Evolutionary conservation across 1,140 invertebrate species (phyloP).

Genomic region (Onthophagus taurus): DNA sequence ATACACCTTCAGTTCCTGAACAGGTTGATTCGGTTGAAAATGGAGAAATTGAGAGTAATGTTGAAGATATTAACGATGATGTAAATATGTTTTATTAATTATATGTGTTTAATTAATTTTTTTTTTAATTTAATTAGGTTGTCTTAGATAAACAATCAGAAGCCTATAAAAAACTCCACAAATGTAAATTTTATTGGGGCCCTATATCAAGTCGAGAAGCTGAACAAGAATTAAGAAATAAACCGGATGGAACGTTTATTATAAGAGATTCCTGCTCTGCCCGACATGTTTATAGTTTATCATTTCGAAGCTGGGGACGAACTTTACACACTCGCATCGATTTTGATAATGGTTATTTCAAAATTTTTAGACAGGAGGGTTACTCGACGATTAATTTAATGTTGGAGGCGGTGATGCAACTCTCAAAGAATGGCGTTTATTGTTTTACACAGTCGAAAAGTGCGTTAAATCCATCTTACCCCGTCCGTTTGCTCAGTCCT

Average conservation of each 20-base stretch:
- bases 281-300: conserved; percentile 57
- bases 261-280: conserved; percentile 67
- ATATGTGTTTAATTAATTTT: too few relatives aligned
- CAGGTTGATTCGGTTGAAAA: too few relatives aligned
- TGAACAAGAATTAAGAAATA: conserved; percentile 45
- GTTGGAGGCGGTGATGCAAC: conserved; percentile 57
- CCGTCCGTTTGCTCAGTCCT: conserved; percentile 65
- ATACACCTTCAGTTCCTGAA: too few relatives aligned
- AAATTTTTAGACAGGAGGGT: conserved; percentile 49
- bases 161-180: conserved; percentile 21
- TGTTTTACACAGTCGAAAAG: conserved; percentile 55
- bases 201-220: conserved; percentile 40
- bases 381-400: conserved; percentile 55
- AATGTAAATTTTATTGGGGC: conserved; percentile 43
- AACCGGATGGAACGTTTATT: conserved; percentile 69
- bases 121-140: neutral
- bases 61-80: too few relatives aligned
- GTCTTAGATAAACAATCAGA: neutral
- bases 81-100: too few relatives aligned
- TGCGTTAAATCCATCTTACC: conserved; percentile 54
- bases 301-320: conserved; percentile 64
- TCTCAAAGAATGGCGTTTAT: conserved; percentile 54
- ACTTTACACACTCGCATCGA: conserved; percentile 62
- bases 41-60: too few relatives aligned
- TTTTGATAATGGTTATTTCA: conserved; percentile 55